These are phyloP conservation scores for Callionymus lyra DNA, from an alignment of 2,113 vertebrate genomes.

Conservation along the genomic window DNA sequence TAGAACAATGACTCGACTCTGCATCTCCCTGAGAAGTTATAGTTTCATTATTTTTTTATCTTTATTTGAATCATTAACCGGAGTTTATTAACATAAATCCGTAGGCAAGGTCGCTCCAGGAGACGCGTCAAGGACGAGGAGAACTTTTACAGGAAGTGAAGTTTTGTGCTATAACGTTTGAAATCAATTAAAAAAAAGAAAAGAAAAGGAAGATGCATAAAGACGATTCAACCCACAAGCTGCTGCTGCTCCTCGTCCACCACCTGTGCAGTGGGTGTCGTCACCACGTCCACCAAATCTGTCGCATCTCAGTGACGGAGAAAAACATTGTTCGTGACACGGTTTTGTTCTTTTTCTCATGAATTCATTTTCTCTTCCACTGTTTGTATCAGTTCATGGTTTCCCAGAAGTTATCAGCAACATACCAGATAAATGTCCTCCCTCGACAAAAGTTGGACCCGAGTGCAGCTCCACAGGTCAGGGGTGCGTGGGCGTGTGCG, in stretches of 20 bases:
- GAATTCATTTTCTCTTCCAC: background rate
- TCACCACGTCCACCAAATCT: slow-evolving; percentile 48
- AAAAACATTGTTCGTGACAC: no score
- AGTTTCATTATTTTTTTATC: no score
- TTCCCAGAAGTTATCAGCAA: background rate
- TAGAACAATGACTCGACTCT: no score
- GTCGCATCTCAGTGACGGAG: slow-evolving; percentile 11
- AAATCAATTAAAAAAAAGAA: no score
- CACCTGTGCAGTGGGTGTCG: slow-evolving; percentile 61
- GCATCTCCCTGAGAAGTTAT: no score
- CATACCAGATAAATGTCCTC: slow-evolving; percentile 2
- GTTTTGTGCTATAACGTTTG: no score
- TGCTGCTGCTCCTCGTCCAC: slow-evolving; percentile 50
- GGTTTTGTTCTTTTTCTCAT: background rate
- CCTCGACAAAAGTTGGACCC: slow-evolving; percentile 12
- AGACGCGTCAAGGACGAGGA: slow-evolving; percentile 29
- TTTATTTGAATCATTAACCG: no score
- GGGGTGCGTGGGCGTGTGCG: slow-evolving; percentile 50
- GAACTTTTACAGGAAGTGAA: no score
- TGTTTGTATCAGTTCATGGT: no score
- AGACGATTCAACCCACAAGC: slow-evolving; percentile 44
- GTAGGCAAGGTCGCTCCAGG: slow-evolving; percentile 31
- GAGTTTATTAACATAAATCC: slow-evolving; percentile 29
- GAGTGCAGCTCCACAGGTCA: slow-evolving; percentile 25
- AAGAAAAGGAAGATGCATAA: slow-evolving; percentile 9